These are phyloP conservation scores for Leptatherina wallacei DNA, from an alignment of 2,797 vertebrate species.

Conservation along the genomic window DNA sequence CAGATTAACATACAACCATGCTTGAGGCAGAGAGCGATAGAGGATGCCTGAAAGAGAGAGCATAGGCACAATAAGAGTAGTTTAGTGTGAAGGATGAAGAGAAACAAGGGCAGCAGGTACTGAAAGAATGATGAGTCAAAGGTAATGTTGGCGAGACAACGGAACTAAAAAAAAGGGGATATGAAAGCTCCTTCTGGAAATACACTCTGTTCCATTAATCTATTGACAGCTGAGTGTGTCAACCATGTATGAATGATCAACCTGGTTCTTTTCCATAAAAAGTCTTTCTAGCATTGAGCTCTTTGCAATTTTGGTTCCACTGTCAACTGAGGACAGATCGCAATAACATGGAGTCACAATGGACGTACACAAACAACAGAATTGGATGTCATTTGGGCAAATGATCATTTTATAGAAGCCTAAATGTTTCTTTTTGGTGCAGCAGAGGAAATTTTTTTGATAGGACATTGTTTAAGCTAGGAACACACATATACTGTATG, in stretches of 20 bases:
- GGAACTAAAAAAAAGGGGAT: background rate
- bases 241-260: background rate
- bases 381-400: background rate
- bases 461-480: background rate
- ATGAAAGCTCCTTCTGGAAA: background rate
- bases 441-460: background rate
- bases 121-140: background rate
- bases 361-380: background rate
- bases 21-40: conserved; percentile 44
- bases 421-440: background rate
- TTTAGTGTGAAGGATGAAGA: conserved; percentile 2
- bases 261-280: background rate
- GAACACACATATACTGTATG: too few species aligned
- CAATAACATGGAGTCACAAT: background rate
- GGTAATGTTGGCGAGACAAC: conserved; percentile 4
- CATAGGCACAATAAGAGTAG: conserved; percentile 3
- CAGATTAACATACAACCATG: conserved; percentile 58
- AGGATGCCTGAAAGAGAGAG: conserved; percentile 21
- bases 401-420: background rate
- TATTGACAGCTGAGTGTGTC: background rate
- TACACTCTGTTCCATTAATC: background rate
- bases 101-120: background rate
- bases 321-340: background rate
- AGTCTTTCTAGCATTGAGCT: background rate
- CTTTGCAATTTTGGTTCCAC: background rate